Evolutionary conservation across 2,113 vertebrate genomes (phyloP).

Genomic region (Paradoxurus hermaphroditus): DNA sequence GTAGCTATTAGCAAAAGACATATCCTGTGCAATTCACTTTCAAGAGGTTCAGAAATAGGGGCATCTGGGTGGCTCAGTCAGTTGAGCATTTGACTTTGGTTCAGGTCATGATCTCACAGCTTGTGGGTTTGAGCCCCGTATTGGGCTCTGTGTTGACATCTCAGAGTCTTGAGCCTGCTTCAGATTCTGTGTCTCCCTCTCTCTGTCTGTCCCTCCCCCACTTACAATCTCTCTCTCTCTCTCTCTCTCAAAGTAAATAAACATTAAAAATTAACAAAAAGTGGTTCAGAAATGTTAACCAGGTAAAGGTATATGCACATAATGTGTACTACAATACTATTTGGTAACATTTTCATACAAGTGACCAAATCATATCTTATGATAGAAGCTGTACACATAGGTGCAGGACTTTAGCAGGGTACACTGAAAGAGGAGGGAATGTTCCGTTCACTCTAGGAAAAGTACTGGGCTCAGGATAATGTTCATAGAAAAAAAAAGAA

Average conservation of each 20-base stretch:
- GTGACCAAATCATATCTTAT: neutral
- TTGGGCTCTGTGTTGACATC: too few species aligned
- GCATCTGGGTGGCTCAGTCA: too few species aligned
- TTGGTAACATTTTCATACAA: neutral
- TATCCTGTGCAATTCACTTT: neutral
- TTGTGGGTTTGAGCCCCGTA: too few species aligned
- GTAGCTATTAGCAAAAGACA: neutral
- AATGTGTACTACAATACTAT: neutral
- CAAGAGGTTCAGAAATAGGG: neutral
- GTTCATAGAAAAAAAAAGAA: neutral
- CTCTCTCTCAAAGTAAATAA: too few species aligned
- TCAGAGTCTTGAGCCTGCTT: too few species aligned
- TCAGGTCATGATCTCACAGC: too few species aligned
- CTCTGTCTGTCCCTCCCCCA: too few species aligned
- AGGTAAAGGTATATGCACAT: neutral
- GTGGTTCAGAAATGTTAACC: neutral
- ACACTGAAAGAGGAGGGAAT: neutral
- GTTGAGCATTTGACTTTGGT: too few species aligned
- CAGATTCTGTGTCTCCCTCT: too few species aligned
- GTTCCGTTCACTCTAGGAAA: neutral
- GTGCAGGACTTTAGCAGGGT: neutral
- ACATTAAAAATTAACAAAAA: too few species aligned
- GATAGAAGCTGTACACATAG: neutral
- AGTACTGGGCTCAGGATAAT: neutral
- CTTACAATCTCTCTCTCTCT: too few species aligned